Conservation (phyloP, 2,797 vertebrate genomes). For the Sebastolobus altivelis region DNA sequence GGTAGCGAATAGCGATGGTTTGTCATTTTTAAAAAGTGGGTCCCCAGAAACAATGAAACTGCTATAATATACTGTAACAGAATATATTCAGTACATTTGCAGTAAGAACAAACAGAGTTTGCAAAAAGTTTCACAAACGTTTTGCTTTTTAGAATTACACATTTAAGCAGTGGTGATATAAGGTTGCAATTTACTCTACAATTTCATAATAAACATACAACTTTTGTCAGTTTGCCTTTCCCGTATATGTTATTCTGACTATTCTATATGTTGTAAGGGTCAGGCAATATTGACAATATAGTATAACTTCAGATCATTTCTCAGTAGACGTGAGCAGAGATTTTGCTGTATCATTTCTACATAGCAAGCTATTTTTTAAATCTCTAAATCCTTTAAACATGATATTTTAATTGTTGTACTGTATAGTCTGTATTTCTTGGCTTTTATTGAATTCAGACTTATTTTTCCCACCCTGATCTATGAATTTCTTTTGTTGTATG, state of each 20-base stretch:
- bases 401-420: not conserved
- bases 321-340: not conserved
- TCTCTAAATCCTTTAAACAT: not conserved
- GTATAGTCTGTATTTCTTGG: not conserved
- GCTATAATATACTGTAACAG: not conserved
- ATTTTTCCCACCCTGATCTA: not conserved
- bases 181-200: not conserved
- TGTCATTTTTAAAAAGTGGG: no score
- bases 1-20: no score
- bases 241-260: not conserved
- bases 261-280: not conserved
- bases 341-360: not conserved
- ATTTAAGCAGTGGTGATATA: not conserved
- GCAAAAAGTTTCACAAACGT: not conserved
- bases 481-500: not conserved
- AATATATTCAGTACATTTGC: not conserved
- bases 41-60: no score
- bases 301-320: not conserved
- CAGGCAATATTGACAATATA: not conserved
- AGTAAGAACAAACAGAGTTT: not conserved
- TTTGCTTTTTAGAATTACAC: not conserved
- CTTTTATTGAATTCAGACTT: not conserved
- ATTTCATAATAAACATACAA: not conserved
- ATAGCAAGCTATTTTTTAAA: not conserved
- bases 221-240: not conserved